These are phyloP conservation scores for Phalera bucephala DNA, from an alignment of 2,888 invertebrate species.

Conservation along the genomic window DNA sequence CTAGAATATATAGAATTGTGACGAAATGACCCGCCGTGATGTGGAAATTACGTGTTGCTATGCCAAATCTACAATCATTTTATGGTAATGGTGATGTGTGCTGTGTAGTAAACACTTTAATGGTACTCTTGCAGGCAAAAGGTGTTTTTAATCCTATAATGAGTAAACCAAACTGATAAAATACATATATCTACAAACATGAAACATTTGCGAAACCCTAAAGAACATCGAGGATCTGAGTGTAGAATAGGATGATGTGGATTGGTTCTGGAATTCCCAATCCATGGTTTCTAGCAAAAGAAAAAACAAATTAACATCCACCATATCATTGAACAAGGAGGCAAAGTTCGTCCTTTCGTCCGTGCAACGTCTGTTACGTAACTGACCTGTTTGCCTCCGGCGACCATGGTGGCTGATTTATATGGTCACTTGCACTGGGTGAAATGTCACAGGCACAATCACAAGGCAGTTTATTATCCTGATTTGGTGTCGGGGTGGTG, in stretches of 20 bases:
- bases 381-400: constrained; percentile 81
- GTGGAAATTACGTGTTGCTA: constrained; percentile 48
- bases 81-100: constrained; percentile 31
- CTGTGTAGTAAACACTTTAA: constrained; percentile 6
- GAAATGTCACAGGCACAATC: constrained; percentile 59
- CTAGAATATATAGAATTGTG: constrained; percentile 43
- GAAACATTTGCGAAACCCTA: too few relatives aligned
- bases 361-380: constrained; percentile 19
- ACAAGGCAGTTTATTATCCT: constrained; percentile 32
- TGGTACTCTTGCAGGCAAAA: neutral
- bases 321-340: constrained; percentile 9
- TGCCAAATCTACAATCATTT: constrained; percentile 30
- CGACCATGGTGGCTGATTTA: constrained; percentile 70
- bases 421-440: constrained; percentile 56
- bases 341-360: constrained; percentile 36
- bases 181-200: too few relatives aligned
- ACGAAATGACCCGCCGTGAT: constrained; percentile 38
- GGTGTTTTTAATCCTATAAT: neutral
- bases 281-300: constrained; percentile 6
- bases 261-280: neutral
- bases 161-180: too few relatives aligned
- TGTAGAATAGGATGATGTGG: too few relatives aligned
- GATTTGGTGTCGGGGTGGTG: constrained; percentile 31
- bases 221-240: too few relatives aligned
- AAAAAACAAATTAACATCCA: constrained; percentile 5